Percentiles rank a stretch among this genome's conserved stretches.
Evolutionary conservation across 2,797 vertebrate species (phyloP).

Genomic region (Podarcis lilfordi): DNA sequence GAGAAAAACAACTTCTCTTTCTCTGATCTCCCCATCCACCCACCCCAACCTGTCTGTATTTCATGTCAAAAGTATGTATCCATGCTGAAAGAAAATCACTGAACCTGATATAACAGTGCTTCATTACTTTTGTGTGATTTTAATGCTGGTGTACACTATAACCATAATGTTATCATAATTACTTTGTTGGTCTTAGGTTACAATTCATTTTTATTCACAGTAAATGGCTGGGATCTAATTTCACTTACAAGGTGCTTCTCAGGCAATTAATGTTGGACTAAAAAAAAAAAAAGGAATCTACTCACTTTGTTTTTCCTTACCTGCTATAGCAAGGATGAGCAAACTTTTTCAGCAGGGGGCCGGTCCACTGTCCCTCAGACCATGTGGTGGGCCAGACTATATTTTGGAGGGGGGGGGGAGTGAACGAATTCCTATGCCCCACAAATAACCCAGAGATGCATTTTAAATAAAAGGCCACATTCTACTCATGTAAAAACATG

Average conservation of each 20-base stretch:
- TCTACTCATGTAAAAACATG: too few species aligned
- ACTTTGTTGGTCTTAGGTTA: constrained; percentile 58
- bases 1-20: not conserved
- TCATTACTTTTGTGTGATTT: constrained; percentile 38
- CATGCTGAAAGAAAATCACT: constrained; percentile 36
- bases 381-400: too few species aligned
- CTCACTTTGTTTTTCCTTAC: constrained; percentile 24
- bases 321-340: not conserved
- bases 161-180: constrained; percentile 55
- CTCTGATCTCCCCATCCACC: not conserved
- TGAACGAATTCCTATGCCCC: too few species aligned
- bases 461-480: too few species aligned
- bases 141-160: constrained; percentile 29
- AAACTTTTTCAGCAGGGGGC: too few species aligned
- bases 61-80: constrained; percentile 8
- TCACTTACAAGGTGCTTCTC: constrained; percentile 52
- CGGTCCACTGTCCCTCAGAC: too few species aligned
- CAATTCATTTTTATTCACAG: constrained; percentile 40
- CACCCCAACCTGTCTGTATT: constrained; percentile 22
- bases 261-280: constrained; percentile 44
- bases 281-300: constrained; percentile 1
- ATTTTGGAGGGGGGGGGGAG: too few species aligned
- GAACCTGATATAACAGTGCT: constrained; percentile 29
- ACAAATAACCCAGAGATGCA: too few species aligned
- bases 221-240: constrained; percentile 47